Evolutionary conservation across 1,140 invertebrate genomes (phyloP).

Genomic region (Drosophila busckii): DNA sequence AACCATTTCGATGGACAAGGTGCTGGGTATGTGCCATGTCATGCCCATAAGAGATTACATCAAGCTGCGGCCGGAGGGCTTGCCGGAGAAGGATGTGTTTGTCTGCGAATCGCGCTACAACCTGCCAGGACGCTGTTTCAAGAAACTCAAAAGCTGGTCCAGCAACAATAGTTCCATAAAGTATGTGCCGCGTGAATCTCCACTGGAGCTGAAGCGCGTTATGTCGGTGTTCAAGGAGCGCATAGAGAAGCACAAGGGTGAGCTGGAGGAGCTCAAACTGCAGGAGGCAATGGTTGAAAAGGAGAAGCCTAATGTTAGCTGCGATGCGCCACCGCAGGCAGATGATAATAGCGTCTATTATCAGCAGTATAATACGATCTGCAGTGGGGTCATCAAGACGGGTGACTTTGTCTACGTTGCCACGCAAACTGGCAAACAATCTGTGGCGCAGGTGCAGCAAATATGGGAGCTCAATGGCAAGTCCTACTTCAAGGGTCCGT

Average conservation of each 20-base stretch:
- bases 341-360: constrained; percentile 91
- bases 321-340: constrained; percentile 80
- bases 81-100: constrained; percentile 96
- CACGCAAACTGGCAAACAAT: constrained; percentile 90
- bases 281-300: constrained; percentile 88
- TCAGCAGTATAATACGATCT: constrained; percentile 93
- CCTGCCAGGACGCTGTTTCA: constrained; percentile 90
- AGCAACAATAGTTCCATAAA: constrained; percentile 81
- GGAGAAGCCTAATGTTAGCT: constrained; percentile 86
- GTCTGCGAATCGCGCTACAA: constrained; percentile 98
- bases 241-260: constrained; percentile 93
- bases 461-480: constrained; percentile 95
- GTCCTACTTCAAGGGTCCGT: constrained; percentile 95
- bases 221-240: constrained; percentile 96
- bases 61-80: constrained; percentile 90
- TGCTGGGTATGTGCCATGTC: constrained; percentile 95
- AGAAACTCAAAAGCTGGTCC: constrained; percentile 96
- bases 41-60: constrained; percentile 98
- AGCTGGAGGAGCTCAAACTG: constrained; percentile 91
- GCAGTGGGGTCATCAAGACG: constrained; percentile 89
- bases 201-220: constrained; percentile 90
- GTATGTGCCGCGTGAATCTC: constrained; percentile 85
- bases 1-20: constrained; percentile 90
- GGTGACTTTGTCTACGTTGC: constrained; percentile 97
- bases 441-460: constrained; percentile 95